Evolutionary conservation across 2,113 vertebrate species (phyloP).

Genomic region (Lophochroa leadbeateri): DNA sequence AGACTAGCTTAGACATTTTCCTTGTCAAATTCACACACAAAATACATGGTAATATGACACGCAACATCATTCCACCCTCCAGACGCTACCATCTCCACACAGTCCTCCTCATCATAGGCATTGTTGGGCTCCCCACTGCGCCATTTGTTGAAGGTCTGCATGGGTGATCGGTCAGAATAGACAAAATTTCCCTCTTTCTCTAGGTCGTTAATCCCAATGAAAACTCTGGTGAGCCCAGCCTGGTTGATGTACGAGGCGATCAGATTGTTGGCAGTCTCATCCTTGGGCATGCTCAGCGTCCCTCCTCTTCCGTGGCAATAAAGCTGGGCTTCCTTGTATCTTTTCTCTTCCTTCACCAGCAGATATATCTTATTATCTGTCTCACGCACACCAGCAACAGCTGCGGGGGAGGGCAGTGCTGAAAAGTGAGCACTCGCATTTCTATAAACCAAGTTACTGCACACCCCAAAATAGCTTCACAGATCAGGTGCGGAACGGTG

Average conservation of each 20-base stretch:
- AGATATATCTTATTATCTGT: conserved; percentile 94
- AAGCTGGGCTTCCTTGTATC: conserved; percentile 87
- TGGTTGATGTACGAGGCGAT: conserved; percentile 89
- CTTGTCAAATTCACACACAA: conserved; percentile 97
- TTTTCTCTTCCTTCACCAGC: conserved; percentile 96
- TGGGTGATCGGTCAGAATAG: conserved; percentile 88
- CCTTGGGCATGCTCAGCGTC: conserved; percentile 94
- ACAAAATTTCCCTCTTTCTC: conserved; percentile 89
- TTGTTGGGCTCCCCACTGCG: conserved; percentile 93
- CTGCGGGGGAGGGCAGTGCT: conserved; percentile 97
- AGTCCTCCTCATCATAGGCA: conserved; percentile 93
- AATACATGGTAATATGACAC: conserved; percentile 93
- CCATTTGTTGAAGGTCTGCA: conserved; percentile 97
- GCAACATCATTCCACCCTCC: conserved; percentile 98
- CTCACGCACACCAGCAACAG: conserved; percentile 96
- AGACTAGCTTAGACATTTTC: conserved; percentile 79
- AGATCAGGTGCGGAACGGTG: not conserved
- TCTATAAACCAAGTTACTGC: conserved; percentile 82
- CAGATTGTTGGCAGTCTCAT: conserved; percentile 85
- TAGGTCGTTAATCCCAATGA: conserved; percentile 94
- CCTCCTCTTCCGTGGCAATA: conserved; percentile 92
- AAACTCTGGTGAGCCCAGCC: conserved; percentile 88
- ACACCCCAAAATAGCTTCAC: conserved; percentile 56
- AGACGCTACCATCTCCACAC: conserved; percentile 90
- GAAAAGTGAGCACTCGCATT: conserved; percentile 93